Conservation (phyloP, 2,888 invertebrate genomes). For the Lasioglossum malachurum region DNA sequence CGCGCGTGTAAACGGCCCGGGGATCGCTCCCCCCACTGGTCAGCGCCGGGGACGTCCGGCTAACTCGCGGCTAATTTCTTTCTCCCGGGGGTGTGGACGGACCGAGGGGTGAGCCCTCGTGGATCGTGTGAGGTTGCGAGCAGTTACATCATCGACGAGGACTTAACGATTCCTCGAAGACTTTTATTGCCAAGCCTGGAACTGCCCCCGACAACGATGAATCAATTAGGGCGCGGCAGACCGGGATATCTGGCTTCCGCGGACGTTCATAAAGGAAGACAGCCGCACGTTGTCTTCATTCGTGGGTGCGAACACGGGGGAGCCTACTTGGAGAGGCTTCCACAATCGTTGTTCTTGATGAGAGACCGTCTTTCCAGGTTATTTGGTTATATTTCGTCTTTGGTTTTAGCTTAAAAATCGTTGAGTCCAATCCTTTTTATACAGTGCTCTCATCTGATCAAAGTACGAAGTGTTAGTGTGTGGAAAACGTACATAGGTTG, state of each 20-base stretch:
- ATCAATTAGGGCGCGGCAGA: slow-evolving; percentile 49
- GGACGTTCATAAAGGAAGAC: slow-evolving; percentile 9
- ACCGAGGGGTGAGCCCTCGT: slow-evolving; percentile 13
- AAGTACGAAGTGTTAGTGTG: too few relatives aligned
- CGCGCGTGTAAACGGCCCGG: slow-evolving; percentile 66
- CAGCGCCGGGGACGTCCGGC: slow-evolving; percentile 31
- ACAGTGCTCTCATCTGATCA: too few relatives aligned
- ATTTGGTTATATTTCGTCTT: background rate
- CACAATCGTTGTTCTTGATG: background rate
- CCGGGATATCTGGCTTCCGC: background rate
- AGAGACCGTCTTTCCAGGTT: background rate
- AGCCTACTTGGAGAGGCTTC: background rate
- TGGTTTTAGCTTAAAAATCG: background rate
- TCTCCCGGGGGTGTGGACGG: slow-evolving; percentile 35
- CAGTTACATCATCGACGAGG: slow-evolving; percentile 21
- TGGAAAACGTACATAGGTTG: too few relatives aligned
- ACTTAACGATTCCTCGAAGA: slow-evolving; percentile 46
- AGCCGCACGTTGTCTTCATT: background rate
- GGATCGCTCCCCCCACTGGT: background rate
- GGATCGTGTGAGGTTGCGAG: background rate
- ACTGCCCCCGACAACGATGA: slow-evolving; percentile 29
- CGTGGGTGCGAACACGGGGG: background rate
- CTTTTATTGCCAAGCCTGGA: slow-evolving; percentile 15
- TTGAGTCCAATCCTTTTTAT: background rate
- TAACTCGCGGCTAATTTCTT: slow-evolving; percentile 73